These are phyloP conservation scores for Cephus nigrinus DNA, from an alignment of 2,888 invertebrate genomes.

Conservation along the genomic window DNA sequence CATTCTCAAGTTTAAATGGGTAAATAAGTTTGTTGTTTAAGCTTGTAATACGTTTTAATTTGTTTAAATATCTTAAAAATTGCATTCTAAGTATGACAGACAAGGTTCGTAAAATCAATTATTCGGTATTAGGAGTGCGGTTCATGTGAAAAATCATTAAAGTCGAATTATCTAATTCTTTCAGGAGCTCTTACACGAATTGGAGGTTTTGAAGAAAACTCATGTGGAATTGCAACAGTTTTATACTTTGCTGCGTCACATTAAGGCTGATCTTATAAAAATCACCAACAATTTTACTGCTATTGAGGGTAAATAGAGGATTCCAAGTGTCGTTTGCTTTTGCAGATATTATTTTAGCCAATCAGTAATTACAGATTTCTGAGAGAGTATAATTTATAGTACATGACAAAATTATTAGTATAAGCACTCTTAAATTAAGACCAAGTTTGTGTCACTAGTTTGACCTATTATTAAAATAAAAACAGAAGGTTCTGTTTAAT, in stretches of 20 bases:
- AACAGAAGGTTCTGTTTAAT: not conserved
- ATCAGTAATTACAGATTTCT: not conserved
- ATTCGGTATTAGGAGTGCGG: not conserved
- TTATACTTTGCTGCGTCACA: slow-evolving; percentile 32
- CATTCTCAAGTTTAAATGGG: not conserved
- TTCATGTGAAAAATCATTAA: not conserved
- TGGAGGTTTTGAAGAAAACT: slow-evolving; percentile 32
- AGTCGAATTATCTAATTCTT: slow-evolving; percentile 8
- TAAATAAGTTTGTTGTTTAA: not conserved
- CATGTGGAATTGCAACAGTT: slow-evolving; percentile 35
- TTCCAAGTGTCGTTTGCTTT: not conserved
- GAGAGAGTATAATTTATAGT: not conserved
- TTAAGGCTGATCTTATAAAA: slow-evolving; percentile 41
- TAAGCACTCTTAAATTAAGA: not conserved
- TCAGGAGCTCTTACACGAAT: slow-evolving; percentile 23
- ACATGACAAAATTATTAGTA: not conserved
- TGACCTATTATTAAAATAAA: not conserved
- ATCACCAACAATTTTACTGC: slow-evolving; percentile 27
- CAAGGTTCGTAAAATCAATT: not conserved
- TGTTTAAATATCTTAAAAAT: not conserved
- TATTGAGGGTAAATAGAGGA: slow-evolving; percentile 13
- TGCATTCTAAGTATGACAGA: not conserved
- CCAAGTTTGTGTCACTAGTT: not conserved
- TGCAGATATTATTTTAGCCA: not conserved
- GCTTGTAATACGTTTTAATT: not conserved